These are phyloP conservation scores for Phalacrocorax brasilianus DNA, from an alignment of 2,113 vertebrate species.

Conservation along the genomic window DNA sequence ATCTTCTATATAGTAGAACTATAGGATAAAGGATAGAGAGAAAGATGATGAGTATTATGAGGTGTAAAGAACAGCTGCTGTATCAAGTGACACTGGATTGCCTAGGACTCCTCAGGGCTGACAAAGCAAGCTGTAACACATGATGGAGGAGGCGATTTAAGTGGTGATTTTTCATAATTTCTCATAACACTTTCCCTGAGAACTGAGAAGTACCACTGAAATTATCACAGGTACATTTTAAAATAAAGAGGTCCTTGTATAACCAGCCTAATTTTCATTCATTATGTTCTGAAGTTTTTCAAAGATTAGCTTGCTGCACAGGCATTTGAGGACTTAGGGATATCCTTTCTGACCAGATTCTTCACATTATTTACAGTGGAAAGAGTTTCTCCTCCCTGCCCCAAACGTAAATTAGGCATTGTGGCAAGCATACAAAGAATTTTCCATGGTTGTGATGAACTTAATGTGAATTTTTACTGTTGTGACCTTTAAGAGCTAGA, in stretches of 20 bases:
- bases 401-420: neutral
- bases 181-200: neutral
- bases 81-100: neutral
- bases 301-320: neutral
- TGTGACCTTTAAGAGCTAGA: neutral
- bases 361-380: neutral
- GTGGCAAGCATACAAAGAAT: neutral
- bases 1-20: neutral
- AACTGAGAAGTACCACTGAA: neutral
- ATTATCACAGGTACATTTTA: neutral
- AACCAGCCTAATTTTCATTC: neutral
- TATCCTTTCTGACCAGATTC: neutral
- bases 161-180: neutral
- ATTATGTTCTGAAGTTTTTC: neutral
- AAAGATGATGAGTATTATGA: neutral
- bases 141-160: neutral
- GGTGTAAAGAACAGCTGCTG: neutral
- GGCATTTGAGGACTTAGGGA: neutral
- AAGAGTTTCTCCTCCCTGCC: neutral
- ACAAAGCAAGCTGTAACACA: neutral
- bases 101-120: neutral
- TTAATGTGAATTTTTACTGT: neutral
- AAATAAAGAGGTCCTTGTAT: neutral
- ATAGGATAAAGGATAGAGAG: neutral
- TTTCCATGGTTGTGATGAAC: neutral